A percentile compares a stretch with the other conserved stretches of the same genome.
These are phyloP conservation scores for Enteromius trimaculatus DNA, from an alignment of 2,797 vertebrate genomes.

Conservation along the genomic window DNA sequence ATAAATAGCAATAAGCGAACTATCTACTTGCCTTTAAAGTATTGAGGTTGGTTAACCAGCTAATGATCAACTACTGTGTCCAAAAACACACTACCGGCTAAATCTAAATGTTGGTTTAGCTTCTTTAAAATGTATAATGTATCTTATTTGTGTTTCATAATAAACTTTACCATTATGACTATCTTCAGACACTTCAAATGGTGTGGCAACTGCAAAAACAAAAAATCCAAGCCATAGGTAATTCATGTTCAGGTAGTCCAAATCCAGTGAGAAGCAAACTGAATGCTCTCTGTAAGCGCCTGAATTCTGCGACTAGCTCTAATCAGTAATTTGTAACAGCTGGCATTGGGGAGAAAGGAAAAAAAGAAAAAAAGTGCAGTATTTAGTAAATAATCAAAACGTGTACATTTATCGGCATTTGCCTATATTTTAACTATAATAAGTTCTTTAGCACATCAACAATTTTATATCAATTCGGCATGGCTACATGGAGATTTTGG, in stretches of 20 bases:
- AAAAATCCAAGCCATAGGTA: constrained; percentile 46
- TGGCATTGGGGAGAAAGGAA: neutral
- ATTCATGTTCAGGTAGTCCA: constrained; percentile 53
- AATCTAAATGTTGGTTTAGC: neutral
- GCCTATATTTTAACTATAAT: neutral
- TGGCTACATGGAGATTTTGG: neutral
- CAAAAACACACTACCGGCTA: neutral
- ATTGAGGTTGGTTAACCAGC: neutral
- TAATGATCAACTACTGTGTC: neutral
- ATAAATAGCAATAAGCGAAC: neutral
- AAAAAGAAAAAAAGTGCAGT: constrained; percentile 33
- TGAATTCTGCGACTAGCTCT: neutral
- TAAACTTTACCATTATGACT: constrained; percentile 44
- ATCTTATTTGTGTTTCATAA: neutral
- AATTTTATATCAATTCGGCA: neutral
- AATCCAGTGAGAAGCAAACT: constrained; percentile 7
- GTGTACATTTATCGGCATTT: neutral
- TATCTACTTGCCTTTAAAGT: neutral
- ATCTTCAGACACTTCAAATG: constrained; percentile 41
- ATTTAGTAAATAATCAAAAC: neutral
- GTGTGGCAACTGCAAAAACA: constrained; percentile 48
- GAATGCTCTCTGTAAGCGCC: neutral
- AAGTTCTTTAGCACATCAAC: neutral
- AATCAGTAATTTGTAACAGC: constrained; percentile 32
- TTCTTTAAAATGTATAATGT: no score